These are phyloP conservation scores for Artibeus lituratus DNA, from an alignment of 2,797 vertebrate genomes.

Conservation along the genomic window DNA sequence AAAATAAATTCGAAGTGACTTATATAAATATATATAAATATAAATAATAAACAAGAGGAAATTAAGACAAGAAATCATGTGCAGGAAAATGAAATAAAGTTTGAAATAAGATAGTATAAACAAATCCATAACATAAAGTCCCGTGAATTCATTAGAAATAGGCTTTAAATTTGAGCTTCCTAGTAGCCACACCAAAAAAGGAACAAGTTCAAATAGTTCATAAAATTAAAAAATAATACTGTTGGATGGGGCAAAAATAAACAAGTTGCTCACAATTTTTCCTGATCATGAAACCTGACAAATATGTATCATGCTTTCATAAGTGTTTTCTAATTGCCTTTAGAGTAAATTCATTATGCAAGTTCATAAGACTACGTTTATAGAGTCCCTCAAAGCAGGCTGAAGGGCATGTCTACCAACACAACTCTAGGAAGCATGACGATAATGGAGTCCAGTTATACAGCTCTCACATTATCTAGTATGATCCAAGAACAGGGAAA, in stretches of 20 bases:
- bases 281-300: not conserved
- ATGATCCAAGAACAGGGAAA: not conserved
- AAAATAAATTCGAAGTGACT: constrained; percentile 2
- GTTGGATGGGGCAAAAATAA: not conserved
- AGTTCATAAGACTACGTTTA: not conserved
- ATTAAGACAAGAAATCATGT: not conserved
- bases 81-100: not conserved
- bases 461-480: not conserved
- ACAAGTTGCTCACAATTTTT: not conserved
- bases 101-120: not conserved
- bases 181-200: not conserved
- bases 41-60: not conserved
- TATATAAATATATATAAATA: not conserved
- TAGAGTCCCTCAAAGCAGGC: not conserved
- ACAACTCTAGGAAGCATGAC: not conserved
- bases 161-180: constrained; percentile 12
- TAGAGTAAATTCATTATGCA: not conserved
- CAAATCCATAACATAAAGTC: not conserved
- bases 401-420: not conserved
- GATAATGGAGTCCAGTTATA: not conserved
- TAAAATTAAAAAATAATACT: not conserved
- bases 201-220: not conserved
- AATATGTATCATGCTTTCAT: not conserved
- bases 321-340: not conserved
- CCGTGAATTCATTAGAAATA: not conserved